A percentile compares a stretch with the other conserved stretches of the same genome.
Conservation (phyloP, 2,888 invertebrate species). For the Pollenia labialis region DNA sequence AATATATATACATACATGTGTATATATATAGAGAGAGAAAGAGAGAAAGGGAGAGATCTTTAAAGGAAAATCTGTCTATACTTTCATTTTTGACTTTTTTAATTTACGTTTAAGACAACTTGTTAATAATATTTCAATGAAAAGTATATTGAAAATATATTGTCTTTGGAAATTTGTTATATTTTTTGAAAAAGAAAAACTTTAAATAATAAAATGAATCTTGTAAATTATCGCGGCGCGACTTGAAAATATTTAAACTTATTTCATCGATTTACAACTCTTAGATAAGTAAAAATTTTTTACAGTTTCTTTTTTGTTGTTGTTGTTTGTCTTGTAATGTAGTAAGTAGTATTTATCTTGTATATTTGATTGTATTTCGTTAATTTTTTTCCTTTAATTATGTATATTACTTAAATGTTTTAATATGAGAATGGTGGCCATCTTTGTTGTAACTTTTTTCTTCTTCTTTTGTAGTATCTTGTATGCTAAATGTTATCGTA, state of each 20-base stretch:
- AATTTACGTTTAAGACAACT: conserved; percentile 47
- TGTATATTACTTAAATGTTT: conserved; percentile 58
- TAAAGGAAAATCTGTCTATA: conserved; percentile 60
- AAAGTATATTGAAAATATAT: conserved; percentile 61
- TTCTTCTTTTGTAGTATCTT: conserved; percentile 36
- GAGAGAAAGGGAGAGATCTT: conserved; percentile 48
- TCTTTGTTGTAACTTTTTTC: conserved; percentile 37
- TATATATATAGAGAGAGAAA: background rate
- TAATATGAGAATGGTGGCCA: conserved; percentile 66
- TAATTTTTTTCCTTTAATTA: conserved; percentile 64
- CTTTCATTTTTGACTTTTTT: conserved; percentile 29
- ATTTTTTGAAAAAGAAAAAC: conserved; percentile 1
- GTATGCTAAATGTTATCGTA: conserved; percentile 60
- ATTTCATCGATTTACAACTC: conserved; percentile 49
- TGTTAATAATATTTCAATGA: conserved; percentile 73
- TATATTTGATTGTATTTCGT: conserved; percentile 72
- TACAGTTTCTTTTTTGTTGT: conserved; percentile 56
- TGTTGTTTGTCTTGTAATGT: conserved; percentile 31
- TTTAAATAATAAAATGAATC: conserved; percentile 6
- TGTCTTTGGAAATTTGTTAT: conserved; percentile 43
- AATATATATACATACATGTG: conserved; percentile 26
- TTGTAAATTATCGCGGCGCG: conserved; percentile 9
- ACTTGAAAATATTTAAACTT: conserved; percentile 56
- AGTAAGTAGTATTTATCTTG: conserved; percentile 49
- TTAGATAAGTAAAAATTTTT: conserved; percentile 69